Evolutionary conservation across 2,113 vertebrate genomes (phyloP), one percentile per base, ranked within the genome.

Genomic region (Trogon melanurus): DNA sequence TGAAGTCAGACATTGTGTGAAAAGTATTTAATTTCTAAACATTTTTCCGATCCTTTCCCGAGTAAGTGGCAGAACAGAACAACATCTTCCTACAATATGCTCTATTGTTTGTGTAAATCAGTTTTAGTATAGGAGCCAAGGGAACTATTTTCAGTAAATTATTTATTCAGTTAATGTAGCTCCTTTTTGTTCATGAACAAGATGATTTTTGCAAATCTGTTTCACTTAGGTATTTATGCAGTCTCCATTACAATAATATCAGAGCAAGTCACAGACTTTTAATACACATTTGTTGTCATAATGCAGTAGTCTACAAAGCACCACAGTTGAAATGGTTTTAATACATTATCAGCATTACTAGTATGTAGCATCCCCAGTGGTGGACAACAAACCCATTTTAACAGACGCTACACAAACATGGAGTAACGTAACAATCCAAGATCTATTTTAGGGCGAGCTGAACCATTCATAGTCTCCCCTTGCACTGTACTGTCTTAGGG

Each of bases 71-170:
- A 91, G 78, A 93, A 79, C 11, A 94, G 56, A 87, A 73, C 13
- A 85, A 57, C 29, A 65, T 71, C 76, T 79, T 85, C 34, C 51
- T 47, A 51, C 32, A 89, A 44, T 67, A 45, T 48, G 44, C 13
- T 67, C 17, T 60, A 44, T 11, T 75, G 47, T 81, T 78, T 91
- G 32, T 71, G 19, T 50, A 75, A 85, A 89, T 48, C 87, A 78
- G 19, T 93, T 85, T 32, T 85, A 29, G 6, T 61, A 25, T 25
- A 89, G 80, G 3, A 89, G 44, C 25, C 48, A 61, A 82, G n/a
- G 65, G 53, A 94, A 56, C 20, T 75, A 61, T 71, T 95, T 93
- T 61, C 66, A 82, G 73, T 71, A 81, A 75, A 87, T 72, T 67
- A 69, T 85, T 90, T 79, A 53, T 85, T 87, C 53, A 85, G 44